A percentile compares a stretch with the other conserved stretches of the same genome.
Evolutionary conservation across 2,888 invertebrate genomes (phyloP).

Genomic region (Trachelus iudaicus): DNA sequence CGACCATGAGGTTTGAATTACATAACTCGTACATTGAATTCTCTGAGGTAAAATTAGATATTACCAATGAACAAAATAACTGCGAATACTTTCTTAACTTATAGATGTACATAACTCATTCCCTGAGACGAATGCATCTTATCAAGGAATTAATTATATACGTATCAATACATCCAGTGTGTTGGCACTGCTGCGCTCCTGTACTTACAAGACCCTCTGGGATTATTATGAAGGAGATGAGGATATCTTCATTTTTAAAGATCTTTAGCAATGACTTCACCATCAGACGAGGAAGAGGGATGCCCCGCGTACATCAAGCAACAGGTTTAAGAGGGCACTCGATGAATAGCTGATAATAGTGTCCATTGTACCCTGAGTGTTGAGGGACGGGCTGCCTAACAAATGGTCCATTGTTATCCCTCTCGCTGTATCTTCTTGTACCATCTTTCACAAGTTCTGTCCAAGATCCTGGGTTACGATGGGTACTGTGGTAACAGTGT

Average conservation of each 20-base stretch:
- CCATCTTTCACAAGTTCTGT: conserved; percentile 15
- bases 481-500: conserved; percentile 28
- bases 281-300: background rate
- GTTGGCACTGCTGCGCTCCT: background rate
- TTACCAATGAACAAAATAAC: background rate
- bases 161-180: background rate
- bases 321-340: conserved; percentile 41
- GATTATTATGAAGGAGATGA: background rate
- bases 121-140: background rate
- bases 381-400: conserved; percentile 46
- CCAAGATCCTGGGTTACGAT: background rate
- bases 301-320: conserved; percentile 21
- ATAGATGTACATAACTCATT: background rate
- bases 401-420: conserved; percentile 59
- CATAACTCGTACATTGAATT: no score
- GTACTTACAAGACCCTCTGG: background rate
- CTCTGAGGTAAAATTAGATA: background rate
- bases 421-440: conserved; percentile 25
- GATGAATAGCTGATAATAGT: conserved; percentile 58
- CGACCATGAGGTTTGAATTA: background rate
- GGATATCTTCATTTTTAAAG: conserved; percentile 41
- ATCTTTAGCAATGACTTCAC: background rate
- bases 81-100: background rate
- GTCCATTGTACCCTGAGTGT: conserved; percentile 49
- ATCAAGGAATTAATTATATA: background rate